Evolutionary conservation across 2,113 vertebrate genomes (phyloP), one percentile per base, ranked within the genome.

Genomic region (Oplegnathus fasciatus): DNA sequence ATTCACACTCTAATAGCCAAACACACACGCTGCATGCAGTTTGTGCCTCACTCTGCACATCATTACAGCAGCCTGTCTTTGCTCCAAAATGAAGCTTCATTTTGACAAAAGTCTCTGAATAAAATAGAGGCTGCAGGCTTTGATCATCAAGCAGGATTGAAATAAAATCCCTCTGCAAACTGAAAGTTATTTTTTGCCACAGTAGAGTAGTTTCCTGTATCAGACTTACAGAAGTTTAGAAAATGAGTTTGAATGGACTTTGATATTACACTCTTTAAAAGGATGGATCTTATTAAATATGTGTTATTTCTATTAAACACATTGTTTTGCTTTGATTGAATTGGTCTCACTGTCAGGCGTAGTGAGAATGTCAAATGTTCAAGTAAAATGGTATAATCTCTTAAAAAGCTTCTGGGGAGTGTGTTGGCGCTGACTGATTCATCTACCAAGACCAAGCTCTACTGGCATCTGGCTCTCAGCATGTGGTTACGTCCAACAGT

Each of bases 21-120:
- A 48, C 54, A 40, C 74, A 82, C 44, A 65, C 48, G 34, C 65
- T 42, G 22, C 74, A 32, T 62, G 40, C 78, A 42, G 64, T 11
- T 11, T 8, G 10, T 11, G 52, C 17, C 60, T 80, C 74, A 14
- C 65, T 76, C 65, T 55, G 84, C 82, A 78, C 80, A 80, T 91
- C 80, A 93, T 90, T 87, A 90, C 69, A 55, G 68, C 72, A 30
- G 60, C 46, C 61, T 60, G 55, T 70, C 84, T 64, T 42, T 44
- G 42, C 82, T 82, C 57, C 30, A 71, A 60, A 87, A 44, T 50
- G 48, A 84, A 74, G 82, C 75, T 80, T 80, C 40, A 80, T 71
- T 87, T 55, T 83, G 55, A 89, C 64, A 71, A 82, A 86, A 84
- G 82, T 87, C 81, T 57, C n/a, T 80, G 84, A 78, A 85, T 81